Evolutionary conservation across 1,140 invertebrate species (phyloP).

Genomic region (Drosophila funebris): DNA sequence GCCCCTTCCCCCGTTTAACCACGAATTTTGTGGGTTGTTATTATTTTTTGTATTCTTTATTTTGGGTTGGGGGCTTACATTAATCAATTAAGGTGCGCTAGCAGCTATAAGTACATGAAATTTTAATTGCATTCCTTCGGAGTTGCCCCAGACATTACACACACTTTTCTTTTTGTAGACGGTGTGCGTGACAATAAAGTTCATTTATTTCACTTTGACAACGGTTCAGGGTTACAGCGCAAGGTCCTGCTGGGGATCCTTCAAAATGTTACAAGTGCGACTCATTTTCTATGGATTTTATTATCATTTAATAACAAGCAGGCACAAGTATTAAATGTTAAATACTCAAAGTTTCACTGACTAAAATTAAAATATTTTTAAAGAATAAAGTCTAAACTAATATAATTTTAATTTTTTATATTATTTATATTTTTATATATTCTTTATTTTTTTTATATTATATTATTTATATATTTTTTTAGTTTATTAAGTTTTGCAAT

Average conservation of each 20-base stretch:
- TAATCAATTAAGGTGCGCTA: slow-evolving; percentile 51
- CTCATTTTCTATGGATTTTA: slow-evolving; percentile 1
- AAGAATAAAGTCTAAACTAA: neutral
- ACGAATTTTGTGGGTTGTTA: slow-evolving; percentile 21
- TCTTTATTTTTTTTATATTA: too few species aligned
- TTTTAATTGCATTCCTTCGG: slow-evolving; percentile 50
- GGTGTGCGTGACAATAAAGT: slow-evolving; percentile 52
- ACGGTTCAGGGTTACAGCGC: slow-evolving; percentile 8
- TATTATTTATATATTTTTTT: too few species aligned
- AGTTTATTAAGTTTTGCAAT: too few species aligned
- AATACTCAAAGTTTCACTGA: neutral
- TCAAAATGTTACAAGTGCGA: neutral
- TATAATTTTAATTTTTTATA: too few species aligned
- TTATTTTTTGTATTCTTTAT: slow-evolving; percentile 28
- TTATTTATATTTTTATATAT: too few species aligned
- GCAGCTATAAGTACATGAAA: slow-evolving; percentile 32
- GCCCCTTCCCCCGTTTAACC: neutral
- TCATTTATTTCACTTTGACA: slow-evolving; percentile 32
- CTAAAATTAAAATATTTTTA: neutral
- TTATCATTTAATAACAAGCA: slow-evolving; percentile 11
- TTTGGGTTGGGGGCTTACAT: slow-evolving; percentile 14
- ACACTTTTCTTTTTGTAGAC: slow-evolving; percentile 8
- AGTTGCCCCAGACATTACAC: slow-evolving; percentile 16
- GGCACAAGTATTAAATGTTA: neutral
- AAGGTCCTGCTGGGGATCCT: neutral